phyloP scores from a whole-genome alignment of 2,113 vertebrate genomes.

The Hemichromis elongatus region DNA sequence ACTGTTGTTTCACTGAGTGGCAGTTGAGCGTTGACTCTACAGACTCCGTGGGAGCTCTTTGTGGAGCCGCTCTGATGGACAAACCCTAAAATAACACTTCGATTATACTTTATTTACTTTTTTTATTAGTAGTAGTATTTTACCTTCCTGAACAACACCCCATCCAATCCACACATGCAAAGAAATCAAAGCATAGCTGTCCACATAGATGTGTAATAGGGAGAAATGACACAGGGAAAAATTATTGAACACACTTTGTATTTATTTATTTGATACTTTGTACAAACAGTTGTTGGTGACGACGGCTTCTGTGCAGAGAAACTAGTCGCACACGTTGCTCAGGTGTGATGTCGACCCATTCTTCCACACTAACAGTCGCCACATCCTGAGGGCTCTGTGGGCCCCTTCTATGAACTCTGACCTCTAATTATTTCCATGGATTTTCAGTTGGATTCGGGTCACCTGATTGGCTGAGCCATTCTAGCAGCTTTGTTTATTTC shows the following conservation, averaged over 20 bases:
- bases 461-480: neutral
- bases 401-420: neutral
- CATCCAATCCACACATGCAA: neutral
- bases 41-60: too few relatives aligned
- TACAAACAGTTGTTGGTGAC: neutral
- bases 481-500: neutral
- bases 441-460: neutral
- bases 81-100: neutral
- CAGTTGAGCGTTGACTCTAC: neutral
- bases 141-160: neutral
- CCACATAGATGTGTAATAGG: neutral
- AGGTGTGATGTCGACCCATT: neutral
- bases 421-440: rapidly evolving
- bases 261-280: neutral
- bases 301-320: neutral
- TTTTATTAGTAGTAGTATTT: neutral
- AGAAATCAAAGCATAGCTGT: neutral
- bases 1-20: rapidly evolving
- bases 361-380: neutral
- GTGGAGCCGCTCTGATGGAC: neutral
- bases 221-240: neutral
- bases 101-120: neutral
- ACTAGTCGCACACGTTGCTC: rapidly evolving
- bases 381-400: neutral
- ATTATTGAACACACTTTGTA: neutral